Base-by-base conservation (phyloP, 2,888 invertebrate species). In the Slavum lentiscoides region DNA sequence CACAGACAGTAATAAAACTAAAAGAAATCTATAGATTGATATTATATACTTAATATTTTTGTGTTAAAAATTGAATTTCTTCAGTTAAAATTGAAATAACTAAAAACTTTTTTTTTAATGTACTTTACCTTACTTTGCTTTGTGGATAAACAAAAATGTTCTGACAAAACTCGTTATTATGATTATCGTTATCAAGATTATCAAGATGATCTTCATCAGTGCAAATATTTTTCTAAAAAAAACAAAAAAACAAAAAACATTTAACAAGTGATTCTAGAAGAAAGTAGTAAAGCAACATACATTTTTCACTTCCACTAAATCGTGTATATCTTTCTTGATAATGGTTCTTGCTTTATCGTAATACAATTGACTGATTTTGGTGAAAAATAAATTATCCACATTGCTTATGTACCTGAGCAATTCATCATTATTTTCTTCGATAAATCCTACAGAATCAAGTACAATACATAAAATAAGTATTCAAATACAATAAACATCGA, bases 361-460 rank as follows among this genome's bases (percentile, higher is more conserved):
- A 74, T 82, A 82, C n/a, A 76, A 53, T 82, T 82, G 82, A 69
- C 83, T 82, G 21, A 76, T 82, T 73, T 83, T 83, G 1, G 74
- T 64, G 43, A 81, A 68, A 76, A 83, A 83, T 69, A 83, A 76
- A 75, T 80, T 82, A 73, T 82, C 82, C 15, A 80, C 70, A 66
- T 82, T 82, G 70, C 73, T 68, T 39, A 73, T 68, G 15, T 82
- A 82, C 58, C 82, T 72, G 19, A 74, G 30, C 15, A 83, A 68
- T 58, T 67, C 66, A 62, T 75, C 58, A 68, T 82, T 82, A 39
- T 58, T 37, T 21, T 72, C 21, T 30, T 76, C 75, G 11, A 83
- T 55, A 67, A 83, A 81, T 37, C 76, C 83, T 83, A 39, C 15
- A 74, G 11, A 73, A 68, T 73, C 6, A 67, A 43, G 61, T 30